These are phyloP conservation scores for Epinephelus moara DNA, from an alignment of 2,113 vertebrate species.

Conservation along the genomic window DNA sequence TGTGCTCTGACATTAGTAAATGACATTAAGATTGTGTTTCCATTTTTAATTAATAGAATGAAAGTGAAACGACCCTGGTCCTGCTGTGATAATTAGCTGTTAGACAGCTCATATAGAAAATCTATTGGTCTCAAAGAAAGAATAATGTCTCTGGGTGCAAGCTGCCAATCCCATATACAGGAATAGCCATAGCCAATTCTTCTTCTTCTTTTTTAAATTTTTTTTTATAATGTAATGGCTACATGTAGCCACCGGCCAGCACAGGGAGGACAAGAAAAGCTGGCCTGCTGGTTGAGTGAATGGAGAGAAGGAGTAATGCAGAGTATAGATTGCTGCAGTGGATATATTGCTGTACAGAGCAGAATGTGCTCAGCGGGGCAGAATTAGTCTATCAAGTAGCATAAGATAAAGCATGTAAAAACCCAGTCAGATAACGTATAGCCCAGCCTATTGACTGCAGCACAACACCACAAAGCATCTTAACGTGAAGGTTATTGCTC, in stretches of 20 bases:
- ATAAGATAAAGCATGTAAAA: slow-evolving; percentile 56
- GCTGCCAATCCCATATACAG: slow-evolving; percentile 16
- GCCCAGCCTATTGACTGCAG: slow-evolving; percentile 29
- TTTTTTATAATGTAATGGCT: slow-evolving; percentile 32
- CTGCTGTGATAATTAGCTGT: slow-evolving; percentile 60
- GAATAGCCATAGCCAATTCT: slow-evolving; percentile 19
- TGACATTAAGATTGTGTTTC: slow-evolving; percentile 50
- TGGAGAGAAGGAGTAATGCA: slow-evolving; percentile 34
- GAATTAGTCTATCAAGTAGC: slow-evolving; percentile 46
- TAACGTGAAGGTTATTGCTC: slow-evolving; percentile 29
- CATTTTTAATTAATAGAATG: slow-evolving; percentile 56
- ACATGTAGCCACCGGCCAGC: slow-evolving; percentile 53
- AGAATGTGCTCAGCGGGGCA: slow-evolving; percentile 53
- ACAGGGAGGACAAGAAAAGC: slow-evolving; percentile 41
- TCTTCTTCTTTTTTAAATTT: neutral
- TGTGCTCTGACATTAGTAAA: slow-evolving; percentile 34
- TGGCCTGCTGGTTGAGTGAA: slow-evolving; percentile 43
- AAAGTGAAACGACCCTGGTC: slow-evolving; percentile 53
- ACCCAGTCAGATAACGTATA: slow-evolving; percentile 46
- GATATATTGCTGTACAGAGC: slow-evolving; percentile 56
- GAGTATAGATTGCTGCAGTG: slow-evolving; percentile 58
- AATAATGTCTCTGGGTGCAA: slow-evolving; percentile 23
- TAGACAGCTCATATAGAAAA: slow-evolving; percentile 43
- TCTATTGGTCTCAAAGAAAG: slow-evolving; percentile 50
- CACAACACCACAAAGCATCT: slow-evolving; percentile 33